Evolutionary conservation across 2,888 invertebrate species (phyloP), one percentile per base, ranked within the genome.

Genomic region (Desoria tigrina): DNA sequence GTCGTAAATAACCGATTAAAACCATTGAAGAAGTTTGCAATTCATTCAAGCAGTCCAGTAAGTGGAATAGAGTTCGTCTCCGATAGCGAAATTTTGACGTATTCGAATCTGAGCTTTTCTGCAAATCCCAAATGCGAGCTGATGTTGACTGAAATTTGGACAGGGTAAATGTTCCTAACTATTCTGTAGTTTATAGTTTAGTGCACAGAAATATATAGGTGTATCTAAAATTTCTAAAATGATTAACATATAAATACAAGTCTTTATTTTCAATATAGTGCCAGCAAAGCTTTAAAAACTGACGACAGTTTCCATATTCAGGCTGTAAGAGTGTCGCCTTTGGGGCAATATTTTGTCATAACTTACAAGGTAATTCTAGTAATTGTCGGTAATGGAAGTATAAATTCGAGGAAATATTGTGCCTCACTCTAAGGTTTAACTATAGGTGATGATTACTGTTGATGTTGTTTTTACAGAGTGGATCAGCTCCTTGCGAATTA

Each of bases 121-220:
- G 71, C 73, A 1, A 76, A 74, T 60, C 74, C 74, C 14, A 76
- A 74, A 59, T 76, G 75, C 42, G 75, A 76, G 57, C 56, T 76
- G 45, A 65, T 64, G 21, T 9, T 74, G 9, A 73, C 73, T 2
- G 71, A 76, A 37, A 32, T 72, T 39, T 58, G 56, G 55, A 66
- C 73, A 9, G 75, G 75, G 14, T n/a, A n/a, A n/a, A n/a, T n/a
- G n/a, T n/a, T n/a, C n/a, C n/a, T n/a, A n/a, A n/a, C n/a, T n/a
- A n/a, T n/a, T n/a, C n/a, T n/a, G n/a, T n/a, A n/a, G n/a, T n/a
- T n/a, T n/a, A n/a, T n/a, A n/a, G n/a, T n/a, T n/a, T n/a, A n/a
- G n/a, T n/a, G n/a, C n/a, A n/a, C n/a, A n/a, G n/a, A n/a, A n/a
- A n/a, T n/a, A n/a, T n/a, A n/a, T n/a, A n/a, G n/a, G n/a, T n/a